Conservation (phyloP, 2,888 invertebrate genomes). For the Lampropteryx suffumata region DNA sequence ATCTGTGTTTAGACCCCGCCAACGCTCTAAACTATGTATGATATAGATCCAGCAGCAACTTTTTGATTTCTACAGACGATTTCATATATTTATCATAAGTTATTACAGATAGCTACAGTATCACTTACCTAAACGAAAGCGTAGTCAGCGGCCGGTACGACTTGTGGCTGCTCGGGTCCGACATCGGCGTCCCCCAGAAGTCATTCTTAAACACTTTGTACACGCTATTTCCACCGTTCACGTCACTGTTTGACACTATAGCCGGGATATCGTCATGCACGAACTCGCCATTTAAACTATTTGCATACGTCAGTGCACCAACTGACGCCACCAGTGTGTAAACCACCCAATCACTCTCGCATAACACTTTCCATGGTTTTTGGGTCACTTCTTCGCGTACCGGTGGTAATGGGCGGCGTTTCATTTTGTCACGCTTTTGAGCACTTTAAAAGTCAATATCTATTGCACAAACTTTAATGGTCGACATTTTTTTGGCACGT, state of each 20-base stretch:
- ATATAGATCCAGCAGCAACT: too few relatives aligned
- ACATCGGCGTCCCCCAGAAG: constrained; percentile 96
- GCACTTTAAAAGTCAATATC: constrained; percentile 7
- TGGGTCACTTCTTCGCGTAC: constrained; percentile 71
- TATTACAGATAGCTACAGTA: neutral
- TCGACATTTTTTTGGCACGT: neutral
- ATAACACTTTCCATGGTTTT: constrained; percentile 57
- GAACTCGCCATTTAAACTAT: constrained; percentile 90
- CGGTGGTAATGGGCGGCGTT: constrained; percentile 71
- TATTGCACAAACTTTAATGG: neutral
- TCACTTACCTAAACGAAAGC: constrained; percentile 91
- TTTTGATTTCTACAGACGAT: too few relatives aligned
- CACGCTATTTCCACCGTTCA: constrained; percentile 85
- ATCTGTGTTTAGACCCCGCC: too few relatives aligned
- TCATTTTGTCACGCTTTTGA: constrained; percentile 58
- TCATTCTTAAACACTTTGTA: constrained; percentile 88
- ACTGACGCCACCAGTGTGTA: constrained; percentile 86
- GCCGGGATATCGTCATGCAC: constrained; percentile 95
- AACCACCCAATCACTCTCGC: constrained; percentile 82
- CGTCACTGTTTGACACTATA: constrained; percentile 91
- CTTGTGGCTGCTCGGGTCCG: constrained; percentile 91
- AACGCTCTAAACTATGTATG: too few relatives aligned
- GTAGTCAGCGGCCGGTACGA: constrained; percentile 88
- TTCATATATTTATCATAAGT: neutral
- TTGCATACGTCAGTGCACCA: constrained; percentile 87